A percentile compares a stretch with the other conserved stretches of the same genome.
These are phyloP conservation scores for Paradoxurus hermaphroditus DNA, from an alignment of 2,113 vertebrate genomes.

Conservation along the genomic window DNA sequence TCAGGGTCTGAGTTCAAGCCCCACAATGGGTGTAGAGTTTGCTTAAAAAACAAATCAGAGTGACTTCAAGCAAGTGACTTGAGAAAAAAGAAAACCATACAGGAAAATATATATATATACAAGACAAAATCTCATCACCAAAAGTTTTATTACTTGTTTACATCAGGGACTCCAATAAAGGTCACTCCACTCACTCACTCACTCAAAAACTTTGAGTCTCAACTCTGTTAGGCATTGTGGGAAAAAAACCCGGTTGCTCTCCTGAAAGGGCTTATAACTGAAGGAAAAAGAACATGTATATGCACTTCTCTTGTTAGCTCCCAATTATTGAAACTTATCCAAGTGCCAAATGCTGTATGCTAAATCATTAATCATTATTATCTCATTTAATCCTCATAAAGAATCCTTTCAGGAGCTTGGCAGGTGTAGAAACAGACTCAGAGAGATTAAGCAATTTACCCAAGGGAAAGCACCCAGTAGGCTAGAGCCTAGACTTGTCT, in stretches of 20 bases:
- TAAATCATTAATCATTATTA: not conserved
- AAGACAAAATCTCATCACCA: not conserved
- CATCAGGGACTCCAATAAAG: not conserved
- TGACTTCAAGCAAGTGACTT: not conserved
- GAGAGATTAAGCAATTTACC: conserved; percentile 15
- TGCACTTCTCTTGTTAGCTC: not conserved
- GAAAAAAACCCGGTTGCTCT: not conserved
- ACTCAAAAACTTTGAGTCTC: not conserved
- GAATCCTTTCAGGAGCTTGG: not conserved
- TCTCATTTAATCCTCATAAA: not conserved
- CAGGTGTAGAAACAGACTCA: not conserved
- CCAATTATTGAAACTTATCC: not conserved
- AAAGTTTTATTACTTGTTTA: not conserved
- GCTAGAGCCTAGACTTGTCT: not conserved
- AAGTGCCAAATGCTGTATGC: not conserved
- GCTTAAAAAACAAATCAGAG: not conserved
- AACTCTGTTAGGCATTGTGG: not conserved
- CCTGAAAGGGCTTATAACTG: not conserved
- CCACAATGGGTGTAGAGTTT: not conserved
- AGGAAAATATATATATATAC: not conserved
- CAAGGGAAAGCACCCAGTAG: not conserved
- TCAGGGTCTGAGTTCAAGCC: not conserved
- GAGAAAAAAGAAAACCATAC: not conserved
- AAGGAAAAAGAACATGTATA: not conserved
- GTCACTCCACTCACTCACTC: not conserved